Conservation (phyloP, 2,888 invertebrate species). For the Eretmocerus hayati region DNA sequence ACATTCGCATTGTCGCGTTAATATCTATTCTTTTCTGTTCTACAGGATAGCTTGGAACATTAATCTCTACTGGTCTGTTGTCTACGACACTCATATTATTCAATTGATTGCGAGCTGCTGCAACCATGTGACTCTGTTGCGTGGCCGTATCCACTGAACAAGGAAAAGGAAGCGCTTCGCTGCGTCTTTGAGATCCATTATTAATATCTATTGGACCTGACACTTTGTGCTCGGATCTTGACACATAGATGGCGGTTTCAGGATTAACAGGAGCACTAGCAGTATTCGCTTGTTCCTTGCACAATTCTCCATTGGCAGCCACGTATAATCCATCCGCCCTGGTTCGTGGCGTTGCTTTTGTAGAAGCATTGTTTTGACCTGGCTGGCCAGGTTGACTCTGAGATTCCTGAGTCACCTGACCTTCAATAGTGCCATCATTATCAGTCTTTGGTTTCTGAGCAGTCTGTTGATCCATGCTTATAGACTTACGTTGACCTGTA, state of each 20-base stretch:
- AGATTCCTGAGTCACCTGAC: constrained; percentile 11
- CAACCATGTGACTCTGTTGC: constrained; percentile 27
- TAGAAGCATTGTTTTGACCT: constrained; percentile 10
- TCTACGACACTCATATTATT: constrained; percentile 26
- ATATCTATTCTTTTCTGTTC: constrained; percentile 38
- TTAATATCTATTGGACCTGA: constrained; percentile 40
- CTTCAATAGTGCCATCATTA: not conserved
- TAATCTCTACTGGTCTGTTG: constrained; percentile 32
- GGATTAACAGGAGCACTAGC: constrained; percentile 21
- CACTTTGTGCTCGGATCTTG: constrained; percentile 40
- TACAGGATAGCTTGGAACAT: constrained; percentile 30
- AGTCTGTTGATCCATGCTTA: constrained; percentile 31
- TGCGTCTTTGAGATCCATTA: constrained; percentile 37
- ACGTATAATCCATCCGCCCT: constrained; percentile 43
- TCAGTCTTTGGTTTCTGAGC: constrained; percentile 24
- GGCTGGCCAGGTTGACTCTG: constrained; percentile 16
- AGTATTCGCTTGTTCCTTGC: constrained; percentile 30
- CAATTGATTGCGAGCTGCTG: constrained; percentile 30
- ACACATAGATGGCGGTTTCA: constrained; percentile 32
- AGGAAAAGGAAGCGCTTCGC: constrained; percentile 41
- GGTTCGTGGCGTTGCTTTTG: constrained; percentile 33
- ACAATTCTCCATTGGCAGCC: constrained; percentile 35
- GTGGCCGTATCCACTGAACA: constrained; percentile 33
- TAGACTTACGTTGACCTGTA: constrained; percentile 34
- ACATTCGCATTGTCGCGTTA: constrained; percentile 30